phyloP scores from a whole-genome alignment of 1,140 invertebrate species.

The Drosophila nigrodunni region DNA sequence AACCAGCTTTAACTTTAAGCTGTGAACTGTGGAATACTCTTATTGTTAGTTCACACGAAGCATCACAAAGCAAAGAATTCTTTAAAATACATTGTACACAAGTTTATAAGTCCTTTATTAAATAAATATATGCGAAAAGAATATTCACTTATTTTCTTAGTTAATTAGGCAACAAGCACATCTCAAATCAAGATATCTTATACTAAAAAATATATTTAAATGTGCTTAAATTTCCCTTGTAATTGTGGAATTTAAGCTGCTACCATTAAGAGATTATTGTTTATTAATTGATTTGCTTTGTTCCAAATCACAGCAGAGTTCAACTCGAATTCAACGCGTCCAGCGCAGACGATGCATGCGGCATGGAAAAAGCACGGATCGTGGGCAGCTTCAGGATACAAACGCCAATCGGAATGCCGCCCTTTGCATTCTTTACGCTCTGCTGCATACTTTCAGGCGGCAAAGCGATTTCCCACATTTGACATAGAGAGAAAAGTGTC shows the following conservation, averaged over 20 bases:
- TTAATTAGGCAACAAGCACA: no score
- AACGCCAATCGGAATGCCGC: constrained; percentile 58
- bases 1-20: background rate
- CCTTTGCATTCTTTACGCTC: constrained; percentile 74
- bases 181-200: no score
- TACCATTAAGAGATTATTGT: background rate
- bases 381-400: constrained; percentile 25
- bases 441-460: constrained; percentile 79
- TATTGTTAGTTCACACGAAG: no score
- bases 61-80: no score
- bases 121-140: no score
- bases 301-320: constrained; percentile 6
- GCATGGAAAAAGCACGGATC: constrained; percentile 38
- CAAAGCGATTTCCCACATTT: constrained; percentile 81
- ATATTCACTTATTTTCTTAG: no score
- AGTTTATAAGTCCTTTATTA: no score
- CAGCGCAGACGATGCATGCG: background rate
- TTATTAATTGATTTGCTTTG: background rate
- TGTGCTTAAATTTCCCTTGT: no score
- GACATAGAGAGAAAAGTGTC: constrained; percentile 53
- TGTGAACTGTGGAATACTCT: background rate
- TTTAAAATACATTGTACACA: no score
- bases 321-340: background rate
- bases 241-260: no score
- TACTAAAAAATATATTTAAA: no score